A percentile compares a stretch with the other conserved stretches of the same genome.
phyloP scores from a whole-genome alignment of 64 coral and sea anemone species.

The Pocillopora verrucosa region DNA sequence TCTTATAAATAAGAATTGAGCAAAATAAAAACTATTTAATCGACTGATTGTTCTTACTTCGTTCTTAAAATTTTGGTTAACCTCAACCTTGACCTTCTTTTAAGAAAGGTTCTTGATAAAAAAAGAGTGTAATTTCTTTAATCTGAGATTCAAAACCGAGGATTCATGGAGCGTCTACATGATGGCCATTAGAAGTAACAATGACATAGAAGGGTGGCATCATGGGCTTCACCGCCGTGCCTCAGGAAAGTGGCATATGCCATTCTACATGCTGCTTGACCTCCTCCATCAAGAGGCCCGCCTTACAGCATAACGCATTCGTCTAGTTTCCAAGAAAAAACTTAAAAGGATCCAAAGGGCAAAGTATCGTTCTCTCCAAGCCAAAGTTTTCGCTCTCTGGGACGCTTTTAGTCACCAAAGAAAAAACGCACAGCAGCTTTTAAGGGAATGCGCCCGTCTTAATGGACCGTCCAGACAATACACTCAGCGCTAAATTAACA shows the following conservation, averaged over 20 bases:
- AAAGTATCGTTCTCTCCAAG: background rate
- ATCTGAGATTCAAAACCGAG: too few relatives aligned
- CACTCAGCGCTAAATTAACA: background rate
- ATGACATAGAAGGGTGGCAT: conserved; percentile 30
- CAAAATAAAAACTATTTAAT: too few relatives aligned
- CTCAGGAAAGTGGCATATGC: background rate
- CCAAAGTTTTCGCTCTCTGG: background rate
- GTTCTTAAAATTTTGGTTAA: too few relatives aligned
- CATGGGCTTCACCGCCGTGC: conserved; percentile 2
- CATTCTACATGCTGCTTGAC: conserved; percentile 2
- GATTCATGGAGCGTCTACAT: conserved; percentile 20
- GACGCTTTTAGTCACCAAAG: background rate
- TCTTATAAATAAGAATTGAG: too few relatives aligned
- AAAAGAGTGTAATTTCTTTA: too few relatives aligned
- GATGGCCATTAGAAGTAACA: conserved; percentile 20
- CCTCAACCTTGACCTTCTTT: too few relatives aligned
- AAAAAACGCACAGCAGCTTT: background rate
- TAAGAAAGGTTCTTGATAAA: too few relatives aligned
- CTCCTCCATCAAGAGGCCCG: background rate
- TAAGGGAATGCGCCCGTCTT: background rate
- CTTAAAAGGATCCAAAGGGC: background rate
- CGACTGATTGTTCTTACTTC: too few relatives aligned
- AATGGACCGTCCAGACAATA: background rate
- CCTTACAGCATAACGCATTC: background rate
- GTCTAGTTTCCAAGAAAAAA: background rate